These are phyloP conservation scores for Procambarus virginalis DNA, from an alignment of 1,140 invertebrate genomes.

Conservation along the genomic window DNA sequence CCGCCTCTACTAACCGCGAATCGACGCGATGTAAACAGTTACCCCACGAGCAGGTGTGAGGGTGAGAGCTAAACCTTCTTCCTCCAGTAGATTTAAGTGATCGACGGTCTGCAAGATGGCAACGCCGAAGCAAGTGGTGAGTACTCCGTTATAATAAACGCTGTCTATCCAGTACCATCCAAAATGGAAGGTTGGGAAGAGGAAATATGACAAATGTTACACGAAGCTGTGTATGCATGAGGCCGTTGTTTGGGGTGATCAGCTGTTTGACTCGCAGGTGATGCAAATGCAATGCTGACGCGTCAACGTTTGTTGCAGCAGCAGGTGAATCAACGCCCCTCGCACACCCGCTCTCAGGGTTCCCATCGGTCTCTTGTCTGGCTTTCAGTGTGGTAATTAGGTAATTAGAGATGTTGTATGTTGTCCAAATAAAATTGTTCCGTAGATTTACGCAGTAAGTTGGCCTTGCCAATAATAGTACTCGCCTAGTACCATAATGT, in stretches of 20 bases:
- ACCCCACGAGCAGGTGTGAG: neutral
- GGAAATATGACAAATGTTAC: neutral
- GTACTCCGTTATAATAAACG: neutral
- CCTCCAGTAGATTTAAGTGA: neutral
- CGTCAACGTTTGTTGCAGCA: neutral
- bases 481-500: too few relatives aligned
- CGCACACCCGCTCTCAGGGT: too few relatives aligned
- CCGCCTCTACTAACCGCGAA: neutral
- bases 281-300: neutral
- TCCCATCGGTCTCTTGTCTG: too few relatives aligned
- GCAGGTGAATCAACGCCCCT: too few relatives aligned
- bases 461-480: too few relatives aligned
- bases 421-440: too few relatives aligned
- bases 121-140: conserved; percentile 8
- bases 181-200: too few relatives aligned
- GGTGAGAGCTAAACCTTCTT: neutral
- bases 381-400: too few relatives aligned
- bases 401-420: too few relatives aligned
- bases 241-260: conserved; percentile 7
- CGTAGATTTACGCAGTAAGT: too few relatives aligned
- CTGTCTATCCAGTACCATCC: neutral
- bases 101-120: neutral
- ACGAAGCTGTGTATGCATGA: neutral
- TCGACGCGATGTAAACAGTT: conserved; percentile 9
- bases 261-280: neutral